Evolutionary conservation across 2,888 invertebrate species (phyloP), one percentile per base, ranked within the genome.

Genomic region (Tigriopus californicus): DNA sequence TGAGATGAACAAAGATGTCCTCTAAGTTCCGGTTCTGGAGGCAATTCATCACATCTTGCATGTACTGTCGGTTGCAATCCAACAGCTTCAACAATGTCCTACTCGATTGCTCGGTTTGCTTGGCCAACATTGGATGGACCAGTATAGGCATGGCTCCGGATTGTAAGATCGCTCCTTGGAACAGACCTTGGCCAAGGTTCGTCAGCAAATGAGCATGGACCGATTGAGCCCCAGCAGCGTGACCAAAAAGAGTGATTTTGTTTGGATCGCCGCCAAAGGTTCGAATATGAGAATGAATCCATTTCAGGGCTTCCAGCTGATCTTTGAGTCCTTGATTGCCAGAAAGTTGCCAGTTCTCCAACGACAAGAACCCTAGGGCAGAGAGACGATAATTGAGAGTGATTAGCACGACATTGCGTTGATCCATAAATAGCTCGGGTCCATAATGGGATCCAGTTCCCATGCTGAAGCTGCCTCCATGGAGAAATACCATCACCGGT

Each of bases 281-380:
- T 20, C 33, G 18, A 24, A 52, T 52, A 20, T 52, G 8, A 10
- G 10, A 6, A 10, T 52, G 18, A 11, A 52, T 25, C 52, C 52
- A 52, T 52, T 25, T 20, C 11, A 52, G 52, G 8, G 52, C 18
- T 13, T 52, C 52, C 18, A 52, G 11, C 33, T 52, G 52, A 52
- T 52, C 52, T 25, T 52, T 52, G 24, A 52, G 18, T 25, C 52
- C 52, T 40, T 25, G 24, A 25, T 52, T 52, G 13, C 52, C 52
- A 1, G 52, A 20, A 24, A 52, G 24, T 4, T 24, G 15, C 15
- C 33, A 24, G 24, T 52, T 40, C 2, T 24, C 52, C 24, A 52
- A 52, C 13, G 52, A 52, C 15, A 52, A 25, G 22, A 52, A 52
- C 5, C 52, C 52, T 40, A 52, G 22, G 24, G 52, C 20, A 24